Evolutionary conservation across 2,113 vertebrate species (phyloP), one percentile per base, ranked within the genome.

Genomic region (Melanotaenia duboulayi): DNA sequence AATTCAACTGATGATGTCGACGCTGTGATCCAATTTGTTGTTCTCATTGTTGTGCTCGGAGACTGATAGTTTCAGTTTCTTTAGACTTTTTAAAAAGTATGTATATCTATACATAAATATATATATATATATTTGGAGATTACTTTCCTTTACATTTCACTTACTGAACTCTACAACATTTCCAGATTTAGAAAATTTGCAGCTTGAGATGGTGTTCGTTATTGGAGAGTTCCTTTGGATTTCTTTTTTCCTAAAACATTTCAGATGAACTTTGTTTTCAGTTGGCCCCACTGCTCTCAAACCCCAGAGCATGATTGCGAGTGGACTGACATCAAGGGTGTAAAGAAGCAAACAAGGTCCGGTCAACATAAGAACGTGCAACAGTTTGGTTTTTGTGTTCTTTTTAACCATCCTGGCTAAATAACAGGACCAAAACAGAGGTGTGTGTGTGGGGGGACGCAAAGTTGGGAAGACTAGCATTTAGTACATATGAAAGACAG

Each of bases 1-100:
- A 68, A 80, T 86, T 85, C 76, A 72, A 71, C 83, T 61, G 69
- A 70, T 88, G 54, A 71, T 66, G 82, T 87, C 23, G 55, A 87
- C 56, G 84, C 85, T 89, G 87, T 84, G 86, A 87, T 85, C 72
- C 77, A 76, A 80, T 79, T 88, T 83, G 79, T 83, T 73, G 71
- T 87, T 82, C 61, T 84, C 61, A 58, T 90, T 65, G 50, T 88
- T 25, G 57, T 84, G 65, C 87, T 87, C 42, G 71, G 83, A 82
- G 76, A 71, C 80, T 23, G 67, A 89, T 76, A 25, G 71, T 67
- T 78, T 81, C 82, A 66, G 42, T 80, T 65, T 51, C 51, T 74
- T 65, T 11, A 66, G 11, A 67, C 79, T 63, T 64, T 80, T 80
- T 63, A 44, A 65, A 60, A 68, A 65, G 70, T 69, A 74, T 71